Evolutionary conservation across 1,140 invertebrate species (phyloP).

Genomic region (Meloidogyne floridensis): DNA sequence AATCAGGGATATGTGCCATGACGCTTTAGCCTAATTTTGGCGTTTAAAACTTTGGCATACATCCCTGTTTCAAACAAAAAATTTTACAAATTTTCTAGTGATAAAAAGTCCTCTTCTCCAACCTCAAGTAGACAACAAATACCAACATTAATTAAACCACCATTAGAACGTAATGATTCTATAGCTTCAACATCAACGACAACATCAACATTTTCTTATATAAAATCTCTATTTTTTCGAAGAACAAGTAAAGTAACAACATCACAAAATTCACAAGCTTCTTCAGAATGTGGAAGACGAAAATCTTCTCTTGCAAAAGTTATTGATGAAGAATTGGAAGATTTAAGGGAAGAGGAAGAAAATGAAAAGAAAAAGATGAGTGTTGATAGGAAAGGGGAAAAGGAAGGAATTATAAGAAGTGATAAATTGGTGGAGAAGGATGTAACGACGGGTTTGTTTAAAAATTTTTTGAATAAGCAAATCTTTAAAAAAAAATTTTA

Average conservation of each 20-base stretch:
- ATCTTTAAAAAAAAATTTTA: not conserved
- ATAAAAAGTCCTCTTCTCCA: not conserved
- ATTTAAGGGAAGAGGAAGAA: not conserved
- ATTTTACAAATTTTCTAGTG: not conserved
- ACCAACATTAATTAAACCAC: not conserved
- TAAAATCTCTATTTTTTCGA: conserved; percentile 22
- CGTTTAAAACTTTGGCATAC: too few relatives aligned
- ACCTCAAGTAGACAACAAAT: not conserved
- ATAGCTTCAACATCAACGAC: conserved; percentile 9
- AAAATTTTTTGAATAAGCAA: not conserved
- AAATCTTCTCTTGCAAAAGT: conserved; percentile 5
- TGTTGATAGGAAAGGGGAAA: not conserved
- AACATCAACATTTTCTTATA: conserved; percentile 11
- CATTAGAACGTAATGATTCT: not conserved
- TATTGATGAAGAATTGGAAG: conserved; percentile 6
- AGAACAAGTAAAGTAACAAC: conserved; percentile 7
- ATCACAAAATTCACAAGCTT: not conserved
- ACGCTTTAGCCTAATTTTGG: too few relatives aligned
- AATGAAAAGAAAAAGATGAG: not conserved
- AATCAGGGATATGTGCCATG: too few relatives aligned
- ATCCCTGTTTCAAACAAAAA: not conserved
- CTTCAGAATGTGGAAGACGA: conserved; percentile 16
- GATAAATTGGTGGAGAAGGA: not conserved
- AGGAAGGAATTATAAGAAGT: not conserved
- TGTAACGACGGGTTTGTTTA: not conserved